Percentiles rank a stretch among this genome's conserved stretches.
Conservation (phyloP, 1,140 invertebrate species). For the Aphelinus atriplicis region DNA sequence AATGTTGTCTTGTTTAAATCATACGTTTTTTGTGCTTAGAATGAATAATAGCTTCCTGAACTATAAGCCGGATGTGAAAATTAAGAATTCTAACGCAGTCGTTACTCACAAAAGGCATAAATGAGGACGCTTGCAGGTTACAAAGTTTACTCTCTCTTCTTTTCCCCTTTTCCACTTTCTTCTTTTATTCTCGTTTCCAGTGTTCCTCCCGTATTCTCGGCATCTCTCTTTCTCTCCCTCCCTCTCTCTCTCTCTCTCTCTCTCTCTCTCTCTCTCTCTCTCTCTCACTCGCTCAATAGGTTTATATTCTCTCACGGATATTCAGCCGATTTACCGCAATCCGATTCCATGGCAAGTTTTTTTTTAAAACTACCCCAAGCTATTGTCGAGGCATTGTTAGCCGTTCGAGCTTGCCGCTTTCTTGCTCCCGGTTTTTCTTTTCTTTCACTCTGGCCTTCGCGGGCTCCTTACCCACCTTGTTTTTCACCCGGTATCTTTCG, state of each 20-base stretch:
- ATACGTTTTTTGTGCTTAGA: no score
- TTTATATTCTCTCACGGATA: conserved; percentile 1
- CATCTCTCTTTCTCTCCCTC: no score
- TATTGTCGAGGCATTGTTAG: conserved; percentile 28
- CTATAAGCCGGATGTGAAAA: background rate
- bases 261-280: background rate
- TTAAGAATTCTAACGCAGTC: background rate
- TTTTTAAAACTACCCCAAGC: conserved; percentile 28
- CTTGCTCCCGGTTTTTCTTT: background rate
- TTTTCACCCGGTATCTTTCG: background rate
- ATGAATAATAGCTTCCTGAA: background rate
- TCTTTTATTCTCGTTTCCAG: no score
- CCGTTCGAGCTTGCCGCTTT: conserved; percentile 21
- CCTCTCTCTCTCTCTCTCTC: background rate
- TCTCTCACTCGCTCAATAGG: background rate
- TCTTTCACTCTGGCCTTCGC: background rate
- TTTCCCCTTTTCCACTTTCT: no score
- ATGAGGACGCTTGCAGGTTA: background rate
- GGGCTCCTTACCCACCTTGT: no score
- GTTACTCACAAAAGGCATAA: conserved; percentile 6
- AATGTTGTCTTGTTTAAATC: no score
- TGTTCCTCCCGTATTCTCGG: no score
- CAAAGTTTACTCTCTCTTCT: background rate
- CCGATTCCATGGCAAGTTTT: conserved; percentile 24
- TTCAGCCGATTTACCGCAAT: conserved; percentile 33